phyloP scores from a whole-genome alignment of 2,797 vertebrate genomes.

The Morelia viridis region DNA sequence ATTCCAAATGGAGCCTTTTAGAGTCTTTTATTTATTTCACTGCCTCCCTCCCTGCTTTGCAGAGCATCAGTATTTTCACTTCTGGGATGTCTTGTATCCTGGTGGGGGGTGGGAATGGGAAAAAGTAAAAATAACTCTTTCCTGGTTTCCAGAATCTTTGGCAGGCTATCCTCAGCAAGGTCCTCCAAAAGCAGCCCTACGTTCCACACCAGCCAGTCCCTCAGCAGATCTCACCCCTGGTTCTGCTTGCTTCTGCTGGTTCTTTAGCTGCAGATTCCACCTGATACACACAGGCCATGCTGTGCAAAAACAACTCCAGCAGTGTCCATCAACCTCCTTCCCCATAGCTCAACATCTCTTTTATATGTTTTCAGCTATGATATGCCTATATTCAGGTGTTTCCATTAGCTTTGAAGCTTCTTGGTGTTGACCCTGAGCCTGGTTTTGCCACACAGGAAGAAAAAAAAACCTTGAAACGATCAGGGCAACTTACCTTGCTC shows the following conservation, averaged over 20 bases:
- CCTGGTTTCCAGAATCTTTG: not conserved
- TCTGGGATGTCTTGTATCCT: not conserved
- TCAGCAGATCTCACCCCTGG: not conserved
- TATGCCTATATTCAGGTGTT: not conserved
- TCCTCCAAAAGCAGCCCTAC: not conserved
- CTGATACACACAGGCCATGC: not conserved
- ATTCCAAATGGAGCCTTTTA: not conserved
- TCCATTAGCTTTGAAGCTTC: not conserved
- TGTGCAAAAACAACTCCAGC: not conserved
- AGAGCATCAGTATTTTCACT: not conserved
- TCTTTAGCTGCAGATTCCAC: not conserved
- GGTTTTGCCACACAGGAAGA: not conserved
- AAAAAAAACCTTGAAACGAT: not conserved
- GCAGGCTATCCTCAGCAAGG: no score
- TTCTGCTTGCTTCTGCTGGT: not conserved
- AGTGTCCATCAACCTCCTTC: not conserved
- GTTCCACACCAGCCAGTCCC: not conserved
- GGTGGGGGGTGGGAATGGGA: no score
- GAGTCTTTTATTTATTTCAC: not conserved
- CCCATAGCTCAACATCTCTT: not conserved
- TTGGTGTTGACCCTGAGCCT: not conserved
- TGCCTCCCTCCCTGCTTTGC: no score
- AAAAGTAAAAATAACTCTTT: not conserved
- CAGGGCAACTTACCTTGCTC: not conserved
- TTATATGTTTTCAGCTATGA: not conserved